phyloP scores from a whole-genome alignment of 2,888 invertebrate species.

The Torymus aiolomorphi region DNA sequence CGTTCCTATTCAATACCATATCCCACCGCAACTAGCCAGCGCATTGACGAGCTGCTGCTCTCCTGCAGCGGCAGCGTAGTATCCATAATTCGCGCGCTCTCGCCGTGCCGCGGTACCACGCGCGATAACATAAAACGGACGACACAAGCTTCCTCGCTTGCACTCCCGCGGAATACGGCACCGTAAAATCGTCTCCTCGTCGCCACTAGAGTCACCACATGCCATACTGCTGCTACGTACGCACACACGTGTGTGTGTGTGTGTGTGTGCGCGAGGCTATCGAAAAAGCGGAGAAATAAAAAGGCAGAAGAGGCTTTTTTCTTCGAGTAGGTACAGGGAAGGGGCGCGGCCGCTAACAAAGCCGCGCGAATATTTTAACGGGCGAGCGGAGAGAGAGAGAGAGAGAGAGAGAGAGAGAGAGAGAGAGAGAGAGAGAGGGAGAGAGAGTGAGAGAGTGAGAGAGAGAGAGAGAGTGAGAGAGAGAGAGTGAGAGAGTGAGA shows the following conservation, averaged over 20 bases:
- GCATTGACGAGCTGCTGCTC: no score
- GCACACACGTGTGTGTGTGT: no score
- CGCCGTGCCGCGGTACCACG: no score
- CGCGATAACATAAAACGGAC: slow-evolving; percentile 27
- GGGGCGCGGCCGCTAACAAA: slow-evolving; percentile 50
- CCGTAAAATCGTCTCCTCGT: slow-evolving; percentile 38
- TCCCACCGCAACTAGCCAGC: no score
- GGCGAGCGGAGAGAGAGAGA: slow-evolving; percentile 6
- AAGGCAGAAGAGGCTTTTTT: not conserved
- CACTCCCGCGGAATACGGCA: slow-evolving; percentile 11
- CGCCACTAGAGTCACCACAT: slow-evolving; percentile 12
- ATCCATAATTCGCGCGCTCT: no score
- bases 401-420: no score
- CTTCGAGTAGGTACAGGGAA: slow-evolving; percentile 37
- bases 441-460: slow-evolving; percentile 18
- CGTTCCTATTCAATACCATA: no score
- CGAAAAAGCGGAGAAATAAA: slow-evolving; percentile 15
- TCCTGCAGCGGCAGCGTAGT: no score
- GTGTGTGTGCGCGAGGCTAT: not conserved
- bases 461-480: slow-evolving; percentile 20
- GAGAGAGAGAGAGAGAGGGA: no score
- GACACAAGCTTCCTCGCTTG: not conserved
- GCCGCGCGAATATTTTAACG: slow-evolving; percentile 46
- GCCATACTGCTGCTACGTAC: not conserved
- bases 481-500: slow-evolving; percentile 24